Percentiles rank a stretch among this genome's conserved stretches.
Evolutionary conservation across 2,113 vertebrate genomes (phyloP).

Genomic region (Eptesicus fuscus): DNA sequence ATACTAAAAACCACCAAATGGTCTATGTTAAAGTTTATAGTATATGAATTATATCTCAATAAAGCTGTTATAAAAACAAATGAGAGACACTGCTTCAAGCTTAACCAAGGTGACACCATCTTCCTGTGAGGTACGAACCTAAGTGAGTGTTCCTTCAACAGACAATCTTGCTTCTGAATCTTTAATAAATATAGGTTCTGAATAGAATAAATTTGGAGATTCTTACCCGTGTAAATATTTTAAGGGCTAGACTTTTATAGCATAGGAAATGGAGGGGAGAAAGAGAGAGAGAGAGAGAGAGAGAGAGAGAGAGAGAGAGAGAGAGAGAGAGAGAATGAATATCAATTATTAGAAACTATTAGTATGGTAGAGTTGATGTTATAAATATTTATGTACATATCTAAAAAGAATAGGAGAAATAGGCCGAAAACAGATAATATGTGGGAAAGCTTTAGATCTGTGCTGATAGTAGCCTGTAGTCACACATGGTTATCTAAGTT

Average conservation of each 20-base stretch:
- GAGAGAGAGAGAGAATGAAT: not conserved
- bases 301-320: too few relatives aligned
- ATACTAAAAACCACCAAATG: not conserved
- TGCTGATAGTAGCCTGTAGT: not conserved
- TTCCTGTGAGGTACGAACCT: not conserved
- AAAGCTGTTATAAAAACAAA: not conserved
- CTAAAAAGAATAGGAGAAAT: not conserved
- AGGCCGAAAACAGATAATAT: not conserved
- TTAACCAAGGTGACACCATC: not conserved
- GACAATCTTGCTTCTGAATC: not conserved
- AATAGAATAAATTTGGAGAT: not conserved
- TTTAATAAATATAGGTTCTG: not conserved
- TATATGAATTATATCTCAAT: not conserved
- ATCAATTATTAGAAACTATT: not conserved
- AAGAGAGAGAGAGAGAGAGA: too few relatives aligned
- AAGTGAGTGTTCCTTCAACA: not conserved
- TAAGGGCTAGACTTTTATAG: not conserved
- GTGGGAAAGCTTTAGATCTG: not conserved
- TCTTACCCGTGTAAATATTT: not conserved
- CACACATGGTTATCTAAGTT: not conserved
- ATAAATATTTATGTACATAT: not conserved
- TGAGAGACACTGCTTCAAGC: not conserved
- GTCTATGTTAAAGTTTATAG: not conserved
- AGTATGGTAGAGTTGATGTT: not conserved
- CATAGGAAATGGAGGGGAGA: not conserved